Base-by-base conservation (phyloP, 2,113 vertebrate genomes). In the Parus major region DNA sequence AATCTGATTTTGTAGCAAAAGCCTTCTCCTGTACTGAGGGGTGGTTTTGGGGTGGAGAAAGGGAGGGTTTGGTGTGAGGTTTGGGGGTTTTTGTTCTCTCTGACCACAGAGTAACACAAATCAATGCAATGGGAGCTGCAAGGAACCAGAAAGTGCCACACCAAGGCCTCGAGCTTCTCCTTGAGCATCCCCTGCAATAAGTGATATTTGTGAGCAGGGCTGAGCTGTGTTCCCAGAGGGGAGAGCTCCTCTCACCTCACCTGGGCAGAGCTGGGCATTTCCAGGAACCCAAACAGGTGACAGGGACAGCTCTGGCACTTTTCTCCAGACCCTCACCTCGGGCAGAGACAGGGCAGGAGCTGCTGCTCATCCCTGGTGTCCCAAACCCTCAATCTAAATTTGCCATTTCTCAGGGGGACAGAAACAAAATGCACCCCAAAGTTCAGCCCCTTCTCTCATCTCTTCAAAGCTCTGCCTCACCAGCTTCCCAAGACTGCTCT, bases 251-350 rank as follows among this genome's bases (percentile, higher is more conserved):
- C 36, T 29, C 22, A 1, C 23, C 10, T 52, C 33, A 9, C 42
- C 53, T 10, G 7, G 12, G 9, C 71, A 41, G 44, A n/a, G 69
- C 15, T 6, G 18, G n/a, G 36, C 29, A 5, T 3, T 4, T 25
- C 28, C 27, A 44, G 14, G 12, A 73, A 15, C 21, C 39, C 53
- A 68, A 0, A 10, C 6, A 11, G 4, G 15, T 7, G 36, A 12
- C 31, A 90, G 46, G 1, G 7, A 44, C 41, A 24, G 28, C 25
- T 52, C 27, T 13, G 7, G 11, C 35, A 5, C 4, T 47, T 57
- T 47, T 5, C 22, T 17, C 9, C 10, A 3, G 11, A 36, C 3
- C 14, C 33, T 23, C 19, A 16, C 3, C 8, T 5, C 0, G 11
- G 4, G 5, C 10, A 66, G 24, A 71, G 11, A 7, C 57, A 27